These are phyloP conservation scores for Pangasius mekongensis DNA, from an alignment of 2,797 vertebrate species.

Conservation along the genomic window DNA sequence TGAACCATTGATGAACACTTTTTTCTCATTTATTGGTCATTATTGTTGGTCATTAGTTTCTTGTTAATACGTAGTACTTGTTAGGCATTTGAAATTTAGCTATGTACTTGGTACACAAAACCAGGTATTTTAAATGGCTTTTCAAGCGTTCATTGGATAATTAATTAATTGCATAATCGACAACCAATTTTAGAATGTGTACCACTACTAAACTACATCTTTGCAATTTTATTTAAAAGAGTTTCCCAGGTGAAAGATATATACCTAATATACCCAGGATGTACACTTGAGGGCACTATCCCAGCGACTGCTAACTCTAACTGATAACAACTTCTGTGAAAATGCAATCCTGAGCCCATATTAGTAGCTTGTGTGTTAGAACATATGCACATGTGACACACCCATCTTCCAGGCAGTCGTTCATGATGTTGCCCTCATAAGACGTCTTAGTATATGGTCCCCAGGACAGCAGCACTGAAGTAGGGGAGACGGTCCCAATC, in stretches of 20 bases:
- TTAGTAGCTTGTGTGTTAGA: background rate
- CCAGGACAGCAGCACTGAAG: slow-evolving; percentile 92
- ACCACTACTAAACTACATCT: background rate
- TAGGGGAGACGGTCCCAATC: slow-evolving; percentile 86
- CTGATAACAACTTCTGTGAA: background rate
- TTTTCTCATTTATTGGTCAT: background rate
- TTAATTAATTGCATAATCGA: background rate
- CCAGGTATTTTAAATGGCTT: background rate
- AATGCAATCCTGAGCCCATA: background rate
- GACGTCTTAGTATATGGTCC: slow-evolving; percentile 86
- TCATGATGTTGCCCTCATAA: slow-evolving; percentile 84
- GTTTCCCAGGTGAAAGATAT: background rate
- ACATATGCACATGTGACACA: slow-evolving; percentile 59
- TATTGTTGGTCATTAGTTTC: background rate
- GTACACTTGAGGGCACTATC: background rate
- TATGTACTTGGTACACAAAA: background rate
- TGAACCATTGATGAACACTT: background rate
- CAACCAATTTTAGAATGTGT: background rate
- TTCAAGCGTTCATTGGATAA: background rate
- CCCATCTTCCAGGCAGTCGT: slow-evolving; percentile 90
- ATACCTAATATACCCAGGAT: background rate
- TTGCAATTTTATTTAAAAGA: background rate
- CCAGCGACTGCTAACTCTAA: background rate
- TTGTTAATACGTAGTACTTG: background rate
- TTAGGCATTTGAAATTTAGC: background rate